phyloP scores from a whole-genome alignment of 2,113 vertebrate species.

The Leucoraja erinaceus region DNA sequence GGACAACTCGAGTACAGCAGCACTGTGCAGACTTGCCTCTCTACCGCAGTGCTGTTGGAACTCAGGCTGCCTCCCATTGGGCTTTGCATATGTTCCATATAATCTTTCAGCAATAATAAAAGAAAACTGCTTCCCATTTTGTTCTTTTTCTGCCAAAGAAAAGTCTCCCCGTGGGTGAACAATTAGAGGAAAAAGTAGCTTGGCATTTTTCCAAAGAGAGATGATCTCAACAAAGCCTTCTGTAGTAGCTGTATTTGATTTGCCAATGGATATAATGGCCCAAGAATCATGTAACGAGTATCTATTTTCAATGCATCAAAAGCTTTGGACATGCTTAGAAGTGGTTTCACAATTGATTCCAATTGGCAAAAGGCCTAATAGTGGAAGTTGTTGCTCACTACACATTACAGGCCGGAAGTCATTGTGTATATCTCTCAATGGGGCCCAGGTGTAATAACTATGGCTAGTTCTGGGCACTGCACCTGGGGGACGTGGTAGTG shows the following conservation, averaged over 20 bases:
- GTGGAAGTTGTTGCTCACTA: background rate
- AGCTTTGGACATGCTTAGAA: background rate
- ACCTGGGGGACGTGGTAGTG: background rate
- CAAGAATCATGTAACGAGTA: background rate
- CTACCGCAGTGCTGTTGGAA: background rate
- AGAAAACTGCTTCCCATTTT: background rate
- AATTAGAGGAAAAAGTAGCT: background rate
- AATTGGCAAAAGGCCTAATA: background rate
- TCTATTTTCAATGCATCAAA: background rate
- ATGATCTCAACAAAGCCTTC: background rate
- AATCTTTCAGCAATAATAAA: background rate
- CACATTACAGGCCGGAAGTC: too few relatives aligned
- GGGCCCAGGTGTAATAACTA: background rate
- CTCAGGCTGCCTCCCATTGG: background rate
- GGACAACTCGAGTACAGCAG: background rate
- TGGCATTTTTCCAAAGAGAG: background rate
- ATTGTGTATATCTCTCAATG: background rate
- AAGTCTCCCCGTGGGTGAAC: background rate
- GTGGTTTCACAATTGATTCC: background rate
- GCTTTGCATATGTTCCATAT: slow-evolving; percentile 24
- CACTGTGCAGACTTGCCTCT: background rate
- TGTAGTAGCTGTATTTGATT: background rate
- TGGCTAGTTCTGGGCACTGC: background rate
- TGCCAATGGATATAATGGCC: background rate
- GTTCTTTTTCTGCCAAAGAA: background rate